phyloP scores from a whole-genome alignment of 2,797 vertebrate genomes.

The Falco biarmicus region DNA sequence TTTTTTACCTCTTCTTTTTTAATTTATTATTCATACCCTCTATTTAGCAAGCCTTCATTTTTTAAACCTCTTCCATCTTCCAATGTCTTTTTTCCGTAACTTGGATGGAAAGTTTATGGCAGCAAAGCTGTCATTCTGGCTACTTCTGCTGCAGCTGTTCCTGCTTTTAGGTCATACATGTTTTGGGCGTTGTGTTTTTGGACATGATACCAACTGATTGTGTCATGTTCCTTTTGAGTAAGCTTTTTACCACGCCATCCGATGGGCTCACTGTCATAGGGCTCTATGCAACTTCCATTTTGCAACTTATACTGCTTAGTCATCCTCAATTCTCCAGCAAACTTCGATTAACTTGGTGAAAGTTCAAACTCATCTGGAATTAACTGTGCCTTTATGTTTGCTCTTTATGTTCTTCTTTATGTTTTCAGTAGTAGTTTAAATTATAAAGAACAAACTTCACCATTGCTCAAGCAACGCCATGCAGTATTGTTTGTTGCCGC shows the following conservation, averaged over 20 bases:
- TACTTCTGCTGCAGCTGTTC: conserved; percentile 79
- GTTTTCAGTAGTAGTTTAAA: conserved; percentile 72
- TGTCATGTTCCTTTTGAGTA: conserved; percentile 80
- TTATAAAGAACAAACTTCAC: conserved; percentile 66
- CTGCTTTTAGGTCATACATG: conserved; percentile 78
- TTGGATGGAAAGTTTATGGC: conserved; percentile 83
- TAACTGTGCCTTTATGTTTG: conserved; percentile 80
- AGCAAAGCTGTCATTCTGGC: conserved; percentile 79
- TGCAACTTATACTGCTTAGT: conserved; percentile 80
- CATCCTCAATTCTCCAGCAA: conserved; percentile 74
- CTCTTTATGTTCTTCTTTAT: conserved; percentile 63
- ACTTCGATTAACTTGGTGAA: conserved; percentile 71
- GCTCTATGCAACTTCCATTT: conserved; percentile 82
- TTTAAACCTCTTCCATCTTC: conserved; percentile 85
- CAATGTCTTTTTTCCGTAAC: conserved; percentile 77
- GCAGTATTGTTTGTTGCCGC: conserved; percentile 74
- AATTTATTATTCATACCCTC: conserved; percentile 75
- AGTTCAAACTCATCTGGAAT: conserved; percentile 65
- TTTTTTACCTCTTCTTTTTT: conserved; percentile 64
- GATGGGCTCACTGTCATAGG: conserved; percentile 75
- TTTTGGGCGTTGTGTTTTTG: conserved; percentile 79
- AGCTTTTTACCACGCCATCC: conserved; percentile 79
- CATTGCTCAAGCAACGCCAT: conserved; percentile 75
- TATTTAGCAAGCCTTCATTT: conserved; percentile 82
- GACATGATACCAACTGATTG: conserved; percentile 78